A percentile compares a stretch with the other conserved stretches of the same genome.
These are phyloP conservation scores for Oscheius sp. DNA, from an alignment of 2,888 invertebrate genomes.

Conservation along the genomic window DNA sequence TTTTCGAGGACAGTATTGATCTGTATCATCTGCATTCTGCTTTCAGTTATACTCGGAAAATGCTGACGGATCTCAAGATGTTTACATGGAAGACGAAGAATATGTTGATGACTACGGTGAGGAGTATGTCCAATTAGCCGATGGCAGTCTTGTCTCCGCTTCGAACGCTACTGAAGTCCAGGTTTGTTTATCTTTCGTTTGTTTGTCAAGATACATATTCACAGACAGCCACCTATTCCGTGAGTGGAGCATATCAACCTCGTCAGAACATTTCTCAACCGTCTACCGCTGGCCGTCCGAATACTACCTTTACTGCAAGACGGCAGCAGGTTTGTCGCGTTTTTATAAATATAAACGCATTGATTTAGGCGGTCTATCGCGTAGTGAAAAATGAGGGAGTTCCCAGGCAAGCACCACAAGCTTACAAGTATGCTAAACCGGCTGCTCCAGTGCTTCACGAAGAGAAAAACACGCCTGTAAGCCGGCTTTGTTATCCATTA, in stretches of 20 bases:
- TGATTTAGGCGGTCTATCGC: no score
- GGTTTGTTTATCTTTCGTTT: no score
- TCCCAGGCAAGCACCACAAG: background rate
- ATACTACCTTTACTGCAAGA: no score
- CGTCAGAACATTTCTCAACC: no score
- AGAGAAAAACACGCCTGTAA: background rate
- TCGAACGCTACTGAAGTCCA: no score
- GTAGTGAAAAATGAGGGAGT: no score
- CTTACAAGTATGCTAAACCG: conserved; percentile 6
- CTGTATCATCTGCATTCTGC: background rate
- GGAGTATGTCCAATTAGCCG: conserved; percentile 27
- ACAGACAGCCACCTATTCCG: no score
- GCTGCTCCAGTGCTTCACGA: conserved; percentile 1
- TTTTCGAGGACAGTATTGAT: background rate
- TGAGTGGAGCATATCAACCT: no score
- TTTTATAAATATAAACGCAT: no score
- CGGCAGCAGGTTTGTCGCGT: no score
- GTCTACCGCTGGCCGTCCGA: no score
- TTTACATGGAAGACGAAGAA: conserved; percentile 28
- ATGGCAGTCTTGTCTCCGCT: conserved; percentile 19
- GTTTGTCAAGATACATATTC: no score
- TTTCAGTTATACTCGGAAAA: conserved; percentile 21
- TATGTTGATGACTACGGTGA: conserved; percentile 37
- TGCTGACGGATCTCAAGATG: conserved; percentile 8
- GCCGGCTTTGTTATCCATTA: background rate